Conservation (phyloP, 23 tunicate species). For the Trididemnum nubilum region DNA sequence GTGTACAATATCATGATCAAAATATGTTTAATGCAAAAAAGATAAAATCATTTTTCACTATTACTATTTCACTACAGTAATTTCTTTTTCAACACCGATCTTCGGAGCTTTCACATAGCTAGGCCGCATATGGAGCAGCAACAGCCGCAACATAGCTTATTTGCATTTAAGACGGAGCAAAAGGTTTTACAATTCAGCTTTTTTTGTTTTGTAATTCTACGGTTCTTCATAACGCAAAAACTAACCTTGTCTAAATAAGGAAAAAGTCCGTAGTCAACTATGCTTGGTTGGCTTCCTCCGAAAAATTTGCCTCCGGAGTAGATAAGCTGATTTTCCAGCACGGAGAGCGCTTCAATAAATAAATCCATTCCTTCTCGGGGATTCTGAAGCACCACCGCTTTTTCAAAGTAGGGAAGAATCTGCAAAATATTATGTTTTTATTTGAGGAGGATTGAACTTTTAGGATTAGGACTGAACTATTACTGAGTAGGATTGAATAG, state of each 20-base stretch:
- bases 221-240: too few species aligned
- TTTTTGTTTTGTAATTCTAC: too few species aligned
- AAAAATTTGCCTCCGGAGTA: constrained; percentile 53
- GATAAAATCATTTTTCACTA: too few species aligned
- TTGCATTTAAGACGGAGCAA: too few species aligned
- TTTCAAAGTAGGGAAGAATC: constrained; percentile 80
- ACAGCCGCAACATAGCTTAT: too few species aligned
- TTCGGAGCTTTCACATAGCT: too few species aligned
- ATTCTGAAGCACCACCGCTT: constrained; percentile 52
- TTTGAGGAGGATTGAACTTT: too few species aligned
- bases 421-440: constrained; percentile 10
- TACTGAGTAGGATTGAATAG: not conserved
- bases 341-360: constrained; percentile 71
- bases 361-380: constrained; percentile 88
- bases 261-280: constrained; percentile 75
- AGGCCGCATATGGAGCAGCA: too few species aligned
- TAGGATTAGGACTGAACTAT: too few species aligned
- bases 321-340: constrained; percentile 61
- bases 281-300: constrained; percentile 68
- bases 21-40: not conserved
- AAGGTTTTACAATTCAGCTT: too few species aligned
- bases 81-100: too few species aligned
- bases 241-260: constrained; percentile 84
- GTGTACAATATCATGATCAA: not conserved
- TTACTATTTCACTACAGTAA: too few species aligned